Percentiles rank a stretch among this genome's conserved stretches.
phyloP scores from a whole-genome alignment of 2,888 invertebrate species.

The Mylabris sibirica region DNA sequence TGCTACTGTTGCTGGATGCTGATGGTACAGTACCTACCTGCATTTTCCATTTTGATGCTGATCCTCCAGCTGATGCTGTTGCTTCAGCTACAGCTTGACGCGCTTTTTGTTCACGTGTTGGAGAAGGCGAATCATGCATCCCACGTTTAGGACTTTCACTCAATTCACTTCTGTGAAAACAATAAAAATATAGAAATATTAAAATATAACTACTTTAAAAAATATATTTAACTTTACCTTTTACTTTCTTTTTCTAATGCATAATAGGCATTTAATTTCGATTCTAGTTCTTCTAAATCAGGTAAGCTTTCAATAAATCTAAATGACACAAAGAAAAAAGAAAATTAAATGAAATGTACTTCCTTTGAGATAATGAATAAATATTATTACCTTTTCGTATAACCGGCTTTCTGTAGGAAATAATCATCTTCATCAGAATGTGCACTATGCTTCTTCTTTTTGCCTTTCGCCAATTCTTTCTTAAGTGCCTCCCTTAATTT shows the following conservation, averaged over 20 bases:
- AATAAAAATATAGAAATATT: not conserved
- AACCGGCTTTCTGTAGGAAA: slow-evolving; percentile 60
- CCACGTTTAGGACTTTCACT: slow-evolving; percentile 54
- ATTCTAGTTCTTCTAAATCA: slow-evolving; percentile 78
- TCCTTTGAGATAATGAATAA: no score
- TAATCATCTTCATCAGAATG: slow-evolving; percentile 62
- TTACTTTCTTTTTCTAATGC: slow-evolving; percentile 75
- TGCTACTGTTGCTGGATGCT: slow-evolving; percentile 62
- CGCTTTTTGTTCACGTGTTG: slow-evolving; percentile 61
- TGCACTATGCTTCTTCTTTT: slow-evolving; percentile 55
- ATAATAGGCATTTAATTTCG: slow-evolving; percentile 80
- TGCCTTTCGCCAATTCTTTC: slow-evolving; percentile 63
- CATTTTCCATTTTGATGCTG: slow-evolving; percentile 74
- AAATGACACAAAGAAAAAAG: slow-evolving; percentile 29
- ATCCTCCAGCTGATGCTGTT: slow-evolving; percentile 62
- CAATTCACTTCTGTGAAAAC: slow-evolving; percentile 49
- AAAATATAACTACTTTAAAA: slow-evolving; percentile 5
- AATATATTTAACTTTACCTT: slow-evolving; percentile 57
- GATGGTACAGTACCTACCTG: slow-evolving; percentile 63
- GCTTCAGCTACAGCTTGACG: slow-evolving; percentile 63
- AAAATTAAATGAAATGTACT: not conserved
- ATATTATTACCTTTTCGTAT: slow-evolving; percentile 56
- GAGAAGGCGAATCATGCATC: slow-evolving; percentile 59
- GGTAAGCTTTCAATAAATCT: slow-evolving; percentile 74
- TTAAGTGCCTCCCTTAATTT: slow-evolving; percentile 74